Conservation (phyloP, 2,113 vertebrate species). For the Malurus melanocephalus region DNA sequence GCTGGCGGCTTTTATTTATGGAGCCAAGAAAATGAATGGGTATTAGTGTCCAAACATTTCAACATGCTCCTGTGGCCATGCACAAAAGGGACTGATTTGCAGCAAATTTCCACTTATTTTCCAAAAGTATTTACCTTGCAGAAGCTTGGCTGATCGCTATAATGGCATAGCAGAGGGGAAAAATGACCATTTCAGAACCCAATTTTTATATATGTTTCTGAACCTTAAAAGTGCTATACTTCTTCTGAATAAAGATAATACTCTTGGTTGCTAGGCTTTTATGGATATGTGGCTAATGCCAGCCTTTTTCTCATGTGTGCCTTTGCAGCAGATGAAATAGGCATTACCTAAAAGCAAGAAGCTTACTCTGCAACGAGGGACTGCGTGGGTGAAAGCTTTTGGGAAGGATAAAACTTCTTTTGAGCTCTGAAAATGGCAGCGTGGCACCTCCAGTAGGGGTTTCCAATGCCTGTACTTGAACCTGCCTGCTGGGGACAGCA, state of each 20-base stretch:
- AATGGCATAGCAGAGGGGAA: constrained; percentile 72
- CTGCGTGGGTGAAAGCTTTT: background rate
- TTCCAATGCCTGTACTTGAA: background rate
- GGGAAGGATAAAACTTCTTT: background rate
- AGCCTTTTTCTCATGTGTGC: background rate
- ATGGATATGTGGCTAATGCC: constrained; percentile 58
- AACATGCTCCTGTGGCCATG: constrained; percentile 97
- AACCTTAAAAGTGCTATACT: constrained; percentile 67
- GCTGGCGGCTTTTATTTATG: constrained; percentile 99
- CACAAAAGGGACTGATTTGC: constrained; percentile 99
- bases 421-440: background rate
- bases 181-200: constrained; percentile 77
- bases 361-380: background rate
- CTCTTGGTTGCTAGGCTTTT: constrained; percentile 62
- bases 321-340: constrained; percentile 31
- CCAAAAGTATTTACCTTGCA: constrained; percentile 90
- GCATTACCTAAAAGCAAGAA: constrained; percentile 15
- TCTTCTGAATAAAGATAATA: constrained; percentile 72
- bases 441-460: background rate
- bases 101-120: constrained; percentile 99
- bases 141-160: constrained; percentile 80
- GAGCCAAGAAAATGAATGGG: constrained; percentile 99
- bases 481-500: constrained; percentile 32
- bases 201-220: constrained; percentile 68
- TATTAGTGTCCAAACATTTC: constrained; percentile 99